Evolutionary conservation across 2,797 vertebrate species (phyloP).

Genomic region (Rhyacichthys aspro): DNA sequence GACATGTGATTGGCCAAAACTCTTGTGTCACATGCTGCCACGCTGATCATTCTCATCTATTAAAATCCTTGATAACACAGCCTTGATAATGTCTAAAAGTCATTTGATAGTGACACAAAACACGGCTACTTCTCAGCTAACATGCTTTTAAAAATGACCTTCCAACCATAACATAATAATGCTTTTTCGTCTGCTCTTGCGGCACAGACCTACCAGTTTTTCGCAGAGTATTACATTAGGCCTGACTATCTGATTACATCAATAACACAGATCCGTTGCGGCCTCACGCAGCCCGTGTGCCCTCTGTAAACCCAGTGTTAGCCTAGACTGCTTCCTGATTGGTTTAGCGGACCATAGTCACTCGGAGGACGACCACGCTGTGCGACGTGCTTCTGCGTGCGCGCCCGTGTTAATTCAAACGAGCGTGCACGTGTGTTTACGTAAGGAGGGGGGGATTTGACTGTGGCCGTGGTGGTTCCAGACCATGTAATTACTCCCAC

Average conservation of each 20-base stretch:
- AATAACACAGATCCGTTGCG: conserved; percentile 12
- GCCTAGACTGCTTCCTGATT: conserved; percentile 73
- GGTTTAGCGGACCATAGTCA: conserved; percentile 66
- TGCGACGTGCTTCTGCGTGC: conserved; percentile 41
- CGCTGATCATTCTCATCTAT: no score
- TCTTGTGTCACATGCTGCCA: no score
- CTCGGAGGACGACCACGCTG: conserved; percentile 42
- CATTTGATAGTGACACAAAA: no score
- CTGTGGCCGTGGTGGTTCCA: conserved; percentile 70
- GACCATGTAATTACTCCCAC: conserved; percentile 79
- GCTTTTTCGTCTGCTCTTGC: conserved; percentile 3
- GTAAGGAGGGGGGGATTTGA: conserved; percentile 66
- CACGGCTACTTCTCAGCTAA: background rate
- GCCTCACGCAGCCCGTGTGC: conserved; percentile 20
- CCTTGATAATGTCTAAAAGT: no score
- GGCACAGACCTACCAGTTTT: background rate
- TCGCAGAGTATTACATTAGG: conserved; percentile 3
- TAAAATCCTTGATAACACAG: no score
- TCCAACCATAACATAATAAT: background rate
- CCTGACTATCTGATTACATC: conserved; percentile 2
- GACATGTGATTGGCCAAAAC: no score
- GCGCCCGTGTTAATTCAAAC: conserved; percentile 22
- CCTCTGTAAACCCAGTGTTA: conserved; percentile 49
- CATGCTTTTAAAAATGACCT: background rate
- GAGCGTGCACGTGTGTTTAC: conserved; percentile 11